phyloP scores from a whole-genome alignment of 2,888 invertebrate species.

The Gisinianus flammeolus region DNA sequence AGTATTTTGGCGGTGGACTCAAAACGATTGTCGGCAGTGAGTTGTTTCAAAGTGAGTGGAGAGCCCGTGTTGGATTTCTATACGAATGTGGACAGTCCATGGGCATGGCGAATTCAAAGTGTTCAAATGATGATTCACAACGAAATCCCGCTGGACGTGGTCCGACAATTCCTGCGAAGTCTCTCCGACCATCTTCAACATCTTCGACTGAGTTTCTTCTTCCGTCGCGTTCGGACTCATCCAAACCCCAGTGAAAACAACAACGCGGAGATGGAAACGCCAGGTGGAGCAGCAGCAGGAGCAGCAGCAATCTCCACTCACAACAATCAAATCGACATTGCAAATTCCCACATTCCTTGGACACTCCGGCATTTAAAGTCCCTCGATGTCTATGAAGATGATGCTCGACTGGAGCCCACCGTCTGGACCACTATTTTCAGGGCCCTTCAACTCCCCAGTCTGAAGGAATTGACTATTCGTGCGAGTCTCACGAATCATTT shows the following conservation, averaged over 20 bases:
- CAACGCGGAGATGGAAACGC: neutral
- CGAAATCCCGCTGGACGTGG: neutral
- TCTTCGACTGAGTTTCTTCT: neutral
- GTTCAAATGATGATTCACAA: neutral
- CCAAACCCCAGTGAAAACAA: no score
- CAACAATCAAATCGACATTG: no score
- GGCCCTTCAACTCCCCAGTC: neutral
- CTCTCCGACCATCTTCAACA: neutral
- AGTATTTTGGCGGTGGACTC: neutral
- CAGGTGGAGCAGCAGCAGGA: neutral
- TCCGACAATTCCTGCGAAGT: neutral
- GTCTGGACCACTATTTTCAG: neutral
- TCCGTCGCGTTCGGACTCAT: neutral
- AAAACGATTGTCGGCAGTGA: neutral
- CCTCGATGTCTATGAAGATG: neutral
- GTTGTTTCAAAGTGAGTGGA: neutral
- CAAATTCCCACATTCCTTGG: neutral
- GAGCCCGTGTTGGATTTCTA: neutral
- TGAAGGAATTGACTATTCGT: neutral
- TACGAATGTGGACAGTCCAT: neutral
- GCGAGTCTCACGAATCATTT: neutral
- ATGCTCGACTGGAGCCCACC: neutral
- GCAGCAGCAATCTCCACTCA: neutral
- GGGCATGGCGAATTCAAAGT: neutral
- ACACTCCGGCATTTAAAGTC: neutral